Conservation (phyloP, 2,797 vertebrate genomes). For the Argyrosomus regius region DNA sequence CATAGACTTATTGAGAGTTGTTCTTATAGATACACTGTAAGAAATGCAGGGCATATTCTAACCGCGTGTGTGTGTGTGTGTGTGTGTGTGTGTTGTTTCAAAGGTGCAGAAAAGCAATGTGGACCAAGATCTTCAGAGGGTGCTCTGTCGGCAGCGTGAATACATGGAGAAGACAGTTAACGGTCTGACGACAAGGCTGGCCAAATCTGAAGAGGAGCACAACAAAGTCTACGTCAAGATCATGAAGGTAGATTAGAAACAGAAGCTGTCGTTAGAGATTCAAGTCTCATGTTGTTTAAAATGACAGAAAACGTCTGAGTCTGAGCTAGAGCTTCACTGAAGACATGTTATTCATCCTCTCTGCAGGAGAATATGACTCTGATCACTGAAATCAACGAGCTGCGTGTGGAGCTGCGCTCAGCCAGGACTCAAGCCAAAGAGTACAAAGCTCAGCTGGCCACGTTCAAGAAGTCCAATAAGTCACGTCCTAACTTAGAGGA, state of each 20-base stretch:
- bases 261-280: too few relatives aligned
- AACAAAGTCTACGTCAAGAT: constrained; percentile 85
- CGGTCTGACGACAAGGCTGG: constrained; percentile 86
- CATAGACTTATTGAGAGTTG: neutral
- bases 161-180: constrained; percentile 88
- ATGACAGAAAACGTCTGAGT: neutral
- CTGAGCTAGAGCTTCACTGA: neutral
- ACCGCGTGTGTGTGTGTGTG: neutral
- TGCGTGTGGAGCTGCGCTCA: constrained; percentile 86
- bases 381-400: constrained; percentile 91
- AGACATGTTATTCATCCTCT: neutral
- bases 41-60: neutral
- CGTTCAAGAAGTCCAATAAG: constrained; percentile 50
- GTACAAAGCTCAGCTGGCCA: constrained; percentile 65
- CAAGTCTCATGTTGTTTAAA: neutral
- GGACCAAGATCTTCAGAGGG: constrained; percentile 85
- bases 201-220: constrained; percentile 87
- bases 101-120: constrained; percentile 86
- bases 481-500: constrained; percentile 10
- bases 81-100: neutral
- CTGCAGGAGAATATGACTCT: constrained; percentile 91
- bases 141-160: constrained; percentile 84
- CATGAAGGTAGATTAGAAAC: constrained; percentile 85
- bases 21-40: neutral
- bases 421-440: constrained; percentile 81